A percentile compares a stretch with the other conserved stretches of the same genome.
Conservation (phyloP, 2,888 invertebrate species). For the Limnephilus auricula region DNA sequence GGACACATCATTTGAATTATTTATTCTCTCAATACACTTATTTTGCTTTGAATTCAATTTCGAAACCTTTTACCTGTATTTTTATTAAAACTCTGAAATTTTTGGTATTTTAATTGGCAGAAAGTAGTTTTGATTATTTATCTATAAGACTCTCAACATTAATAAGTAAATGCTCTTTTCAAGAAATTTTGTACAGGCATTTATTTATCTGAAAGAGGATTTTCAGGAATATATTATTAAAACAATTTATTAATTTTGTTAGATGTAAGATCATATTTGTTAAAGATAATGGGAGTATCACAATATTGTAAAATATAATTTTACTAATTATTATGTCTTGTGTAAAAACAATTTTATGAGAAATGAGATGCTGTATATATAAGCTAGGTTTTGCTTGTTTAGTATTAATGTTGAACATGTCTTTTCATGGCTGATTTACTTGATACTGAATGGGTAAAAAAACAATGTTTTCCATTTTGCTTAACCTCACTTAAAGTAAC, state of each 20-base stretch:
- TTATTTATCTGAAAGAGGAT: background rate
- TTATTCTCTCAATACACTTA: constrained; percentile 58
- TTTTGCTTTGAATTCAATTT: constrained; percentile 62
- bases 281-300: background rate
- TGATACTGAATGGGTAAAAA: background rate
- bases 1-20: background rate
- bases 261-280: background rate
- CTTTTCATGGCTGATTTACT: background rate
- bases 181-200: background rate
- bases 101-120: background rate
- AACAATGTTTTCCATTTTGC: background rate
- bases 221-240: background rate
- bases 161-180: background rate
- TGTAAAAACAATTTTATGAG: background rate
- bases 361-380: background rate
- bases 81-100: background rate
- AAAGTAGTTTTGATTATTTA: background rate
- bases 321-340: background rate
- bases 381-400: background rate
- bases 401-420: background rate
- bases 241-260: background rate
- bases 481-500: background rate
- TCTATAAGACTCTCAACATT: background rate
- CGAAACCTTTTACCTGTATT: constrained; percentile 25
- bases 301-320: background rate